These are phyloP conservation scores for Chrysotoxum bicinctum DNA, from an alignment of 2,888 invertebrate species.

Conservation along the genomic window DNA sequence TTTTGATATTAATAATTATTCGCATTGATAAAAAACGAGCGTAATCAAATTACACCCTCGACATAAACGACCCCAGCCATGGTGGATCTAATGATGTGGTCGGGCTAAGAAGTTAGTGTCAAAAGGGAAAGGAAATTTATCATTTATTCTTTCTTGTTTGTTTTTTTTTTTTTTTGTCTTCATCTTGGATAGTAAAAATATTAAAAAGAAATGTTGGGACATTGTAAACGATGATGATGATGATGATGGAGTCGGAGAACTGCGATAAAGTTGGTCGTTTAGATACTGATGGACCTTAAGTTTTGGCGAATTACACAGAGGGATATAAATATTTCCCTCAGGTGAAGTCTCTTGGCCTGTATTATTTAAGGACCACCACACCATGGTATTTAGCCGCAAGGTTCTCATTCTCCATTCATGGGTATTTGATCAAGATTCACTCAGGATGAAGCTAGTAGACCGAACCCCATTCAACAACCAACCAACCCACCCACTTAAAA, in stretches of 20 bases:
- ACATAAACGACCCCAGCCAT: background rate
- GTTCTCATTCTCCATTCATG: constrained; percentile 27
- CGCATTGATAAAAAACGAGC: constrained; percentile 49
- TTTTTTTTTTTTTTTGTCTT: background rate
- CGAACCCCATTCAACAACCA: background rate
- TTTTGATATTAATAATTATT: constrained; percentile 58
- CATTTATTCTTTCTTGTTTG: too few relatives aligned
- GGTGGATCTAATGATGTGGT: background rate
- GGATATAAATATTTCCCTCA: background rate
- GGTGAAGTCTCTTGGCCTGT: background rate
- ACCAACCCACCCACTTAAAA: background rate
- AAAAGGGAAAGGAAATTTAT: constrained; percentile 2
- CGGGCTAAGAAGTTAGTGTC: background rate
- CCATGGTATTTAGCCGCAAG: constrained; percentile 22
- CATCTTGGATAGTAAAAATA: background rate
- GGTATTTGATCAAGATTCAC: constrained; percentile 46
- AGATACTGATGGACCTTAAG: constrained; percentile 12
- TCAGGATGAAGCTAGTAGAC: too few relatives aligned
- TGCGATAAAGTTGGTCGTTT: constrained; percentile 55
- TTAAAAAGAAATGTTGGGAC: background rate
- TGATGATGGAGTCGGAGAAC: constrained; percentile 28
- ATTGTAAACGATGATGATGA: background rate
- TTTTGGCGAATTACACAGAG: background rate
- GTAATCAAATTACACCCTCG: constrained; percentile 58
- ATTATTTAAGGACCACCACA: constrained; percentile 12